Conservation (phyloP, 64 coral and sea anemone genomes). For the Actinia tenebrosa region DNA sequence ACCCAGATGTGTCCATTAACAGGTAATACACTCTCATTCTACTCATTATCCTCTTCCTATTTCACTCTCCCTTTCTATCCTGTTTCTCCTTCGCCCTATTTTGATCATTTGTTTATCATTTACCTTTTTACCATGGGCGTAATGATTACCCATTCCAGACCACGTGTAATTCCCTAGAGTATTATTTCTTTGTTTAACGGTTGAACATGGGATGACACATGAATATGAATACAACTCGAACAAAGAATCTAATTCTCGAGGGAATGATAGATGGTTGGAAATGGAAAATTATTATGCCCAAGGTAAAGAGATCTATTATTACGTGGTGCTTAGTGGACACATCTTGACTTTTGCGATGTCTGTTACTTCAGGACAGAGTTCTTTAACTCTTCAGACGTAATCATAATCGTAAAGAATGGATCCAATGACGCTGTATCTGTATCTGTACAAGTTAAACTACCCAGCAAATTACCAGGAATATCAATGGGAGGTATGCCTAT, state of each 20-base stretch:
- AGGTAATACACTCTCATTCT: neutral
- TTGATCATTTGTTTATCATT: neutral
- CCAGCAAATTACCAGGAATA: neutral
- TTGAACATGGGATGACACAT: neutral
- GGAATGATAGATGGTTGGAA: no score
- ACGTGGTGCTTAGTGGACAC: no score
- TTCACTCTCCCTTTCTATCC: neutral
- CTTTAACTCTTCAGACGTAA: slow-evolving; percentile 21
- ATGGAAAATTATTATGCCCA: no score
- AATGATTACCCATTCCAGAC: no score
- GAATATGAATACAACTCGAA: neutral
- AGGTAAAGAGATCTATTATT: no score
- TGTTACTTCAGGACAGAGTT: neutral
- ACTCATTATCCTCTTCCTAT: neutral
- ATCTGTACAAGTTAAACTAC: slow-evolving; percentile 25
- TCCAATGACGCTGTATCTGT: neutral
- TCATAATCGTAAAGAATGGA: neutral
- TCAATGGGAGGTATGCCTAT: slow-evolving; percentile 1
- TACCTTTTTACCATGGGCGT: neutral
- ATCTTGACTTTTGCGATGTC: neutral
- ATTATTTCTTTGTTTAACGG: no score
- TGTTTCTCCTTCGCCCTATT: neutral
- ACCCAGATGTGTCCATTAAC: neutral
- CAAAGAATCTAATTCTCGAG: neutral
- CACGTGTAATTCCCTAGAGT: no score